Evolutionary conservation across 2,113 vertebrate genomes (phyloP).

Genomic region (Arizona elegans): DNA sequence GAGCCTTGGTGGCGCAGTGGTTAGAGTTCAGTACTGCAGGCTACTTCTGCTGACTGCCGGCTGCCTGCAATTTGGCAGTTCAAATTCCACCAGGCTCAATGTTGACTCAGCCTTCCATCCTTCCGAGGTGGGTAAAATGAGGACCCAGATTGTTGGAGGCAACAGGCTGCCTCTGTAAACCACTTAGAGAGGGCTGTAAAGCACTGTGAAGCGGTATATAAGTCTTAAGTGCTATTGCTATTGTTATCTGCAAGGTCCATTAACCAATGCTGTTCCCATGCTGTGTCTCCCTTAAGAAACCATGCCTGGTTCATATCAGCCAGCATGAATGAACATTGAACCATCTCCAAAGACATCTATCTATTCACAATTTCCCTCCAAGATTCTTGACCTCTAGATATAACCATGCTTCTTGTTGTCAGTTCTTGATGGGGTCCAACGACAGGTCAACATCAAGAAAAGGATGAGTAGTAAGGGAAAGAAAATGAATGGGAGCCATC

Average conservation of each 20-base stretch:
- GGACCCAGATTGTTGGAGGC: too few species aligned
- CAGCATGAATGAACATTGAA: conserved; percentile 55
- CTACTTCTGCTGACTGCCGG: too few species aligned
- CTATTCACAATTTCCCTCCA: conserved; percentile 47
- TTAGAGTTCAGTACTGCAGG: too few species aligned
- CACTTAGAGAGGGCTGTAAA: too few species aligned
- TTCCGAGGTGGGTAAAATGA: too few species aligned
- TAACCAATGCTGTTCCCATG: conserved; percentile 27
- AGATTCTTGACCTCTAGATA: conserved; percentile 42
- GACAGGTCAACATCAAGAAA: conserved; percentile 65
- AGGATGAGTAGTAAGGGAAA: conserved; percentile 57
- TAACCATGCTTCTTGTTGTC: conserved; percentile 57
- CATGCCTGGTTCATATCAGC: conserved; percentile 37
- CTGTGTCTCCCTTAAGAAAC: conserved; percentile 37
- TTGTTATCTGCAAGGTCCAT: neutral
- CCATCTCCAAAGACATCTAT: conserved; percentile 34
- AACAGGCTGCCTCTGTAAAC: too few species aligned
- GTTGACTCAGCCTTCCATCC: too few species aligned
- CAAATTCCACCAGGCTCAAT: too few species aligned
- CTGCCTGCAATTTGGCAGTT: too few species aligned
- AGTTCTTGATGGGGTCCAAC: conserved; percentile 49
- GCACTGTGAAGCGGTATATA: too few species aligned
- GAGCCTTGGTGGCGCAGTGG: too few species aligned
- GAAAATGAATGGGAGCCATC: conserved; percentile 62
- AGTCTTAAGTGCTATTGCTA: too few species aligned